Evolutionary conservation across 2,797 vertebrate genomes (phyloP).

Genomic region (Chiloscyllium punctatum): DNA sequence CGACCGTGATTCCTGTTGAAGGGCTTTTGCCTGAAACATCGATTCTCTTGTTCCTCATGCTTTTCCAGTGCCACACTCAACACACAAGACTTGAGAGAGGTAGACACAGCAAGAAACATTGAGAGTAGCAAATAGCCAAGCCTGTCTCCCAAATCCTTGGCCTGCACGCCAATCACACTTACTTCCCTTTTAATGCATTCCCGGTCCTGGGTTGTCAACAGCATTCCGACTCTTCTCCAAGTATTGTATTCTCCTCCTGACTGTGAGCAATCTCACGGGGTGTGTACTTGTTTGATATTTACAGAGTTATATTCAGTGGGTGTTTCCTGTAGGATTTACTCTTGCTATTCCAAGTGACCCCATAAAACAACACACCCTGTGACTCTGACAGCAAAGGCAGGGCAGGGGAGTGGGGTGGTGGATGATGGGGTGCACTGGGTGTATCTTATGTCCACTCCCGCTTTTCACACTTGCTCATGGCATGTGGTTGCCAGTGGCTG

Average conservation of each 20-base stretch:
- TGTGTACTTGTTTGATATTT: neutral
- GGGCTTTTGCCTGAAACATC: no score
- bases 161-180: neutral
- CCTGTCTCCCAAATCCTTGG: no score
- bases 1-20: no score
- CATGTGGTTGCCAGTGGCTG: no score
- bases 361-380: no score
- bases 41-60: no score
- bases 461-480: no score
- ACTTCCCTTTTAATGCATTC: neutral
- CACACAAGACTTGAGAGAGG: neutral
- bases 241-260: neutral
- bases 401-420: neutral
- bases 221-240: neutral
- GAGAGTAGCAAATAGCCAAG: no score
- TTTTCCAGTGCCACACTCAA: no score
- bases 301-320: neutral
- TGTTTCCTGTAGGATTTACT: neutral
- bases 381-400: neutral
- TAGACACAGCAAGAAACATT: neutral
- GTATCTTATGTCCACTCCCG: neutral
- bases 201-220: neutral
- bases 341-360: neutral
- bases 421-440: no score
- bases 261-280: neutral